Evolutionary conservation across 2,888 invertebrate species (phyloP), one percentile per base, ranked within the genome.

Genomic region (Gymnoscelis rufifasciata): DNA sequence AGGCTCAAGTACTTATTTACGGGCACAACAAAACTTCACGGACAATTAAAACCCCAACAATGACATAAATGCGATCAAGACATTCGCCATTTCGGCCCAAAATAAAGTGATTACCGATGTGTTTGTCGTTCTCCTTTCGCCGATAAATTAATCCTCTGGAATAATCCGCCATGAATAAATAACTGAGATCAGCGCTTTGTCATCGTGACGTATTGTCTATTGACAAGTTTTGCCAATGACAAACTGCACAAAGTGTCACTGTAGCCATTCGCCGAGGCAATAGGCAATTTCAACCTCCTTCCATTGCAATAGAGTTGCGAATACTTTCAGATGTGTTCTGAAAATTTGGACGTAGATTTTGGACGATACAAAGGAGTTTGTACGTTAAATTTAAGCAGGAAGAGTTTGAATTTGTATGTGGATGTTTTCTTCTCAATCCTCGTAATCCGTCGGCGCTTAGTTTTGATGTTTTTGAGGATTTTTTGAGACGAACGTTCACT

Each of bases 161-260:
- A 74, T 84, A 83, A 87, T 86, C 86, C 76, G 66, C 79, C 75
- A 84, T 88, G 87, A 87, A 87, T 86, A 84, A 80, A 80, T 83
- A 78, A 75, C 74, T 72, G 72, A 62, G 69, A 73, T 76, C 71
- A 74, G 62, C 62, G 67, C 77, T 78, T 84, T 87, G 86, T 83
- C 81, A 71, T 73, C 68, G 64, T 77, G 79, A 78, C 78, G 72
- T 73, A 82, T 83, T 79, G 71, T 81, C 71, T 71, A 78, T 81
- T 84, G 83, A 84, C 83, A 79, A 72, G 66, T 72, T 74, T 72
- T 72, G 66, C 61, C 54, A 52, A 60, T 53, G 59, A 56, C 42
- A 45, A 51, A 50, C 29, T n/a, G 44, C 51, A 29, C 41, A 26
- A 39, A 14, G 11, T 12, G 43, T 28, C 35, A 19, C 40, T 11